Conservation (phyloP, 2,113 vertebrate species). For the Chinchilla lanigera region DNA sequence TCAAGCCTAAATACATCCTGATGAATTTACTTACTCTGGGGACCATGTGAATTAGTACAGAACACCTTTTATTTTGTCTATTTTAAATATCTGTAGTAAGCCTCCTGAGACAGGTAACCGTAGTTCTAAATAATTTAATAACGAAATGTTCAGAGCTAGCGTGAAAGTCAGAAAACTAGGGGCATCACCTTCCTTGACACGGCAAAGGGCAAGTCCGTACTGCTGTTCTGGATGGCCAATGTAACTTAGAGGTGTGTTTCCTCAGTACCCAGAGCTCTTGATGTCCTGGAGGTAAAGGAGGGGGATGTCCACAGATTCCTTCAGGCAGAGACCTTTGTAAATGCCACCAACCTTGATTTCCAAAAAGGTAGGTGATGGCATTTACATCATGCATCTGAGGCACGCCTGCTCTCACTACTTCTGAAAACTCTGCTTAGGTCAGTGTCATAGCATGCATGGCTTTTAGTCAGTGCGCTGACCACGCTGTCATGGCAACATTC, state of each 20-base stretch:
- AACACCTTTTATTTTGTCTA: background rate
- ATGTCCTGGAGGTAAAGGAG: background rate
- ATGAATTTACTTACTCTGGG: background rate
- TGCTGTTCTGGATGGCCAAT: background rate
- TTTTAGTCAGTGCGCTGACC: background rate
- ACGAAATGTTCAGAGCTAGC: background rate
- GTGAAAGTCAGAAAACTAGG: background rate
- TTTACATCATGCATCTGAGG: background rate
- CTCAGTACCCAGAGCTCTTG: no score
- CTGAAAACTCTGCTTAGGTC: background rate
- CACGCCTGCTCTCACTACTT: no score
- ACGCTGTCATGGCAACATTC: background rate
- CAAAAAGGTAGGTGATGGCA: background rate
- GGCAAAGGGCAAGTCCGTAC: background rate
- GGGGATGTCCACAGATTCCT: background rate
- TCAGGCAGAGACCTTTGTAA: background rate
- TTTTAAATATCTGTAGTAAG: background rate
- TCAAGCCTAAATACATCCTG: background rate
- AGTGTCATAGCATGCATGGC: background rate
- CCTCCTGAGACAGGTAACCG: background rate
- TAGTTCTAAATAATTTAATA: constrained; percentile 18
- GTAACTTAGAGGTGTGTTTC: background rate
- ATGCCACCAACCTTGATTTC: background rate
- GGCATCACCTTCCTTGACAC: background rate
- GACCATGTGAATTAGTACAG: background rate